phyloP scores from a whole-genome alignment of 1,140 invertebrate species.

The Venturia canescens region DNA sequence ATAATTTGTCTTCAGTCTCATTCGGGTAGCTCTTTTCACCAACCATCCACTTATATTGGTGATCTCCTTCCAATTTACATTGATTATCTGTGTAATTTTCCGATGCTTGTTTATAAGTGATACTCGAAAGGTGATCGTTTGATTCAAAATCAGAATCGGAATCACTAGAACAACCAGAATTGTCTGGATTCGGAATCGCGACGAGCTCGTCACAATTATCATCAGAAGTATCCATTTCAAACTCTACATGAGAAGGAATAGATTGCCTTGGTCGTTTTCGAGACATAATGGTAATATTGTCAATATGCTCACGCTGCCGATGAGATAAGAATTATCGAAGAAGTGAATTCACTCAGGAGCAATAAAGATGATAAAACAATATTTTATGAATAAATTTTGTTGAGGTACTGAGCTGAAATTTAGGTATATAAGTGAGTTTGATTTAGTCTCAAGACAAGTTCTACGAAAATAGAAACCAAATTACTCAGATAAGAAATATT shows the following conservation, averaged over 20 bases:
- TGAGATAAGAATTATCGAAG: conserved; percentile 13
- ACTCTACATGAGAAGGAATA: conserved; percentile 11
- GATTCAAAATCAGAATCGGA: conserved; percentile 44
- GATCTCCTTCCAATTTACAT: conserved; percentile 49
- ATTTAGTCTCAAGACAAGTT: conserved; percentile 10
- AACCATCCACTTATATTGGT: conserved; percentile 44
- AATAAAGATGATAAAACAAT: conserved; percentile 15
- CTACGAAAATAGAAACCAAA: not conserved
- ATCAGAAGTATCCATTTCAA: conserved; percentile 31
- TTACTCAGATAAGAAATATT: conserved; percentile 6
- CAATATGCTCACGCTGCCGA: not conserved
- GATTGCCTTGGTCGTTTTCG: conserved; percentile 37
- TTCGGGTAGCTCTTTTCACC: conserved; percentile 45
- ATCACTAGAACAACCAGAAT: conserved; percentile 47
- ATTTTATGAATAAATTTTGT: conserved; percentile 14
- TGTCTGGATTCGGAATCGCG: conserved; percentile 47
- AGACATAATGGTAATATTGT: conserved; percentile 24
- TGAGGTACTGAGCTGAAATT: conserved; percentile 10
- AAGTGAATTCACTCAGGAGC: conserved; percentile 13
- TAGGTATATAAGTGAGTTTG: conserved; percentile 4
- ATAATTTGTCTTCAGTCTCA: conserved; percentile 41
- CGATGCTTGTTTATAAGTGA: conserved; percentile 37
- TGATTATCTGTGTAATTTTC: conserved; percentile 44
- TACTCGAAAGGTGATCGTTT: conserved; percentile 14
- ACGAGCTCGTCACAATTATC: conserved; percentile 38